These are phyloP conservation scores for Caenorhabditis sp. DNA, from an alignment of 2,888 invertebrate genomes.

Conservation along the genomic window DNA sequence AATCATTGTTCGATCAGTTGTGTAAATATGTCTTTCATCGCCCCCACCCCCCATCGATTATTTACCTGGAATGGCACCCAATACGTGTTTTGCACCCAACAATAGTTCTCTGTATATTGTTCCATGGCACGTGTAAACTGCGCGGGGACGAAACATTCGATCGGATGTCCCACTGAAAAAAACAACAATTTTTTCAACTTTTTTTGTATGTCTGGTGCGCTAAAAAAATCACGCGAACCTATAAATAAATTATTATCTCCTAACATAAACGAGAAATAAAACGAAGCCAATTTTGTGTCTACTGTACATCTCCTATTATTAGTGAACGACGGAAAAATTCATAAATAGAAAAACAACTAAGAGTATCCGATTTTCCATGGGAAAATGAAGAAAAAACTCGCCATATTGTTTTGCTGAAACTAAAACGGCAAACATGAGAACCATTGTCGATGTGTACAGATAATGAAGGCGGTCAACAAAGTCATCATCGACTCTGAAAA, in stretches of 20 bases:
- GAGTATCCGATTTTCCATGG: neutral
- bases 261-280: neutral
- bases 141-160: slow-evolving; percentile 75
- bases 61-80: slow-evolving; percentile 68
- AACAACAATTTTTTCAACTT: neutral
- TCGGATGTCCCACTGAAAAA: slow-evolving; percentile 73
- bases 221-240: neutral
- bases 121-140: slow-evolving; percentile 74
- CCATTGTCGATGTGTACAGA: slow-evolving; percentile 69
- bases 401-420: slow-evolving; percentile 73
- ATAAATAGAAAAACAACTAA: neutral
- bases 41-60: neutral
- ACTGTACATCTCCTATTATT: neutral
- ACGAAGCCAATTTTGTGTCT: slow-evolving; percentile 15
- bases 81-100: slow-evolving; percentile 72
- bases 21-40: neutral
- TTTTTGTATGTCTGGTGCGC: too few species aligned
- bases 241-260: neutral
- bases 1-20: slow-evolving; percentile 1
- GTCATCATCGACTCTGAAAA: slow-evolving; percentile 66
- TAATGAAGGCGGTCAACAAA: slow-evolving; percentile 70
- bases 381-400: slow-evolving; percentile 29
- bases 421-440: slow-evolving; percentile 72
- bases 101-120: slow-evolving; percentile 74
- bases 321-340: too few species aligned